A percentile compares a stretch with the other conserved stretches of the same genome.
Conservation (phyloP, 2,888 invertebrate genomes). For the Strigamia transsilvanica region DNA sequence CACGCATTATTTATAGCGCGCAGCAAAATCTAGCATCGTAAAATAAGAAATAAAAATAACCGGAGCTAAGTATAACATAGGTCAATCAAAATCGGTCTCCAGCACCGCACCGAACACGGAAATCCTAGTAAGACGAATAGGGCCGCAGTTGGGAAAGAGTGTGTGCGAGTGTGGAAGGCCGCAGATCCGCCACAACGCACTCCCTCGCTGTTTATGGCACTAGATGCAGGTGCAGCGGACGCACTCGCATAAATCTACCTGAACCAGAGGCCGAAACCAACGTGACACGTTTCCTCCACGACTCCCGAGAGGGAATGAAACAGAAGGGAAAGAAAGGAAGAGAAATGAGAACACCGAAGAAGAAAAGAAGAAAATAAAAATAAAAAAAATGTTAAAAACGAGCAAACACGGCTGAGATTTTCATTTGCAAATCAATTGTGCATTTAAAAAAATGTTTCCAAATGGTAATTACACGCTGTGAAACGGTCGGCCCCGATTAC, state of each 20-base stretch:
- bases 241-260: constrained; percentile 29
- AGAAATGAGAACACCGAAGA: background rate
- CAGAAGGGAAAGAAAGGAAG: background rate
- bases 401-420: background rate
- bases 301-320: constrained; percentile 1
- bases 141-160: background rate
- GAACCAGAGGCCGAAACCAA: background rate
- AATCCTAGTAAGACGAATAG: background rate
- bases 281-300: constrained; percentile 12
- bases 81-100: background rate
- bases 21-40: background rate
- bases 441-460: background rate
- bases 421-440: background rate
- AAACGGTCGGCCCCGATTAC: background rate
- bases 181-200: constrained; percentile 26
- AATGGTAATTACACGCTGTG: background rate
- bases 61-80: background rate
- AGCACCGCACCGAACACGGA: background rate
- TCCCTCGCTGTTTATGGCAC: constrained; percentile 23
- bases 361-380: background rate
- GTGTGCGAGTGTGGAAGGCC: constrained; percentile 10
- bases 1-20: background rate
- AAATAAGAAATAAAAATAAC: background rate
- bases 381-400: background rate
- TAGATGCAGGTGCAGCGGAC: constrained; percentile 21